phyloP scores from a whole-genome alignment of 1,140 invertebrate species.

The Drosophila ambigua region DNA sequence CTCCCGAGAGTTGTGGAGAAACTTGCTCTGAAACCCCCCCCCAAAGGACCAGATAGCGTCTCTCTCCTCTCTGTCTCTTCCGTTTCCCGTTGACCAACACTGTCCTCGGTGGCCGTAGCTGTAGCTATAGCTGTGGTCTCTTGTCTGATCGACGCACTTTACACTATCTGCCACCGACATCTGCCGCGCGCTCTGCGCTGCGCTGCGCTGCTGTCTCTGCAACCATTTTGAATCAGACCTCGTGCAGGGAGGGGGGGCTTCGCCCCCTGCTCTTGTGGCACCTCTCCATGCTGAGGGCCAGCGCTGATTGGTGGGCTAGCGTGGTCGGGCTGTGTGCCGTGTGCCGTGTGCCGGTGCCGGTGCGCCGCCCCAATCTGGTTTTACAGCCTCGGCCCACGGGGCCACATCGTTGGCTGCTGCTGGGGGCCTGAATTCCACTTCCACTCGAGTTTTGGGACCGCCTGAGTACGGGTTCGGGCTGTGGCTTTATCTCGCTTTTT shows the following conservation, averaged over 20 bases:
- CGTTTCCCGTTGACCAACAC: slow-evolving; percentile 17
- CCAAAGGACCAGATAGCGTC: too few relatives aligned
- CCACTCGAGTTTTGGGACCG: slow-evolving; percentile 7
- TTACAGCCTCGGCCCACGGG: slow-evolving; percentile 20
- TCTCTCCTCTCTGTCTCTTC: neutral
- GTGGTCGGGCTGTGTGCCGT: slow-evolving; percentile 4
- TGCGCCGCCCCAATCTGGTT: slow-evolving; percentile 71
- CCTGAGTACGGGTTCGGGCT: too few relatives aligned
- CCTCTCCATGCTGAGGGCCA: neutral
- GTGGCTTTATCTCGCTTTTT: too few relatives aligned
- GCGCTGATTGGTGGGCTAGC: slow-evolving; percentile 52
- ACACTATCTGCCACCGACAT: slow-evolving; percentile 30
- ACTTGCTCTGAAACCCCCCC: too few relatives aligned
- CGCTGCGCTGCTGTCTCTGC: neutral
- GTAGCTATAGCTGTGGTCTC: neutral
- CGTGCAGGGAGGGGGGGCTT: neutral
- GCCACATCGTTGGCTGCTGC: slow-evolving; percentile 22
- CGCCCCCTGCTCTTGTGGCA: neutral
- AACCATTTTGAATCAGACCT: slow-evolving; percentile 44
- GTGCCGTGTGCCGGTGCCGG: slow-evolving; percentile 13
- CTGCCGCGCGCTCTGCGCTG: slow-evolving; percentile 6
- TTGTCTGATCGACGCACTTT: slow-evolving; percentile 50
- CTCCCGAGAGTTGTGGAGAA: slow-evolving; percentile 14
- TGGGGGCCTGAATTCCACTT: slow-evolving; percentile 13
- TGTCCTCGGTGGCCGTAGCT: neutral